Evolutionary conservation across 2,113 vertebrate genomes (phyloP).

Genomic region (Alectura lathami): DNA sequence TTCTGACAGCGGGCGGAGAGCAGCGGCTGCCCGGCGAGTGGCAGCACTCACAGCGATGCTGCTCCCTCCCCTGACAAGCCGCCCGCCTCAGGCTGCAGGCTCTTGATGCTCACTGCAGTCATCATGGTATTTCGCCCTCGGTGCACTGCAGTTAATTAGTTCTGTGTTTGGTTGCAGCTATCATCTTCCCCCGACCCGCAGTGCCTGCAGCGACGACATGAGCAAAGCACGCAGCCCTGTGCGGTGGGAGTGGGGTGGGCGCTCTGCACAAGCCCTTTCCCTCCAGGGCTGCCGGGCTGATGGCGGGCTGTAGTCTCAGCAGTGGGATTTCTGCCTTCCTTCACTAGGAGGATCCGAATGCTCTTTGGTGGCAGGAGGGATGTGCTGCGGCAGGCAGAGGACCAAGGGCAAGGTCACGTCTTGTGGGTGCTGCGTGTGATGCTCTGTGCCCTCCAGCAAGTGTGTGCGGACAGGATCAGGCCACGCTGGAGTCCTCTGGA

Average conservation of each 20-base stretch:
- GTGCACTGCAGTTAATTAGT: slow-evolving; percentile 12
- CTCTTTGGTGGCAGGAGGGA: neutral
- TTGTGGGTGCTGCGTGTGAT: neutral
- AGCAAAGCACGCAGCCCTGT: neutral
- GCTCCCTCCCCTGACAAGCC: neutral
- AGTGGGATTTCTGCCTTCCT: neutral
- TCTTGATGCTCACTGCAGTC: neutral
- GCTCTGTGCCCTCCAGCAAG: neutral
- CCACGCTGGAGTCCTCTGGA: neutral
- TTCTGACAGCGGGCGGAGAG: neutral
- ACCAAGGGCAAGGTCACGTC: neutral
- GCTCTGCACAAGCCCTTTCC: neutral
- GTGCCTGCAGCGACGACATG: neutral
- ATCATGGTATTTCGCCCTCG: neutral
- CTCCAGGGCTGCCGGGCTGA: neutral
- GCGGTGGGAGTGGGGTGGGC: neutral
- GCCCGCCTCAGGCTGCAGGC: slow-evolving; percentile 27
- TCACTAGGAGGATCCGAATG: neutral
- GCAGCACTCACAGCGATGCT: neutral
- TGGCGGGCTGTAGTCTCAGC: rapidly evolving
- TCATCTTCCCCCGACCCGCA: neutral
- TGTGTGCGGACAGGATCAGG: neutral
- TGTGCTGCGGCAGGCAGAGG: neutral
- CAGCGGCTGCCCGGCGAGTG: neutral
- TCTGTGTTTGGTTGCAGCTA: slow-evolving; percentile 3